phyloP scores from a whole-genome alignment of 2,888 invertebrate genomes.

The Pollenia angustigena region DNA sequence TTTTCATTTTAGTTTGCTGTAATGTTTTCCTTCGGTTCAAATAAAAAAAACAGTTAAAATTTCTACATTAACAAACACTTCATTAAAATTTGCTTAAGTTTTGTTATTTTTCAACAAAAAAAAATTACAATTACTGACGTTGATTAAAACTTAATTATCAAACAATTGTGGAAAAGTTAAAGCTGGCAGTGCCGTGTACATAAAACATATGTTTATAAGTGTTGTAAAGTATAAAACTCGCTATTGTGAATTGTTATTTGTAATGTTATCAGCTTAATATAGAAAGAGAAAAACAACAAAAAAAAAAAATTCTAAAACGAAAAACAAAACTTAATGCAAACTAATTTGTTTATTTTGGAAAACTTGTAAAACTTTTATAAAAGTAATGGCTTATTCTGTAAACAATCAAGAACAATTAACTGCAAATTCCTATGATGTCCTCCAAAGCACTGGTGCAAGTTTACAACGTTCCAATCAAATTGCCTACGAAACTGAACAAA shows the following conservation, averaged over 20 bases:
- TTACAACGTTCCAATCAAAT: conserved; percentile 89
- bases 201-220: conserved; percentile 34
- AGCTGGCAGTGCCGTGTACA: conserved; percentile 1
- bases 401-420: conserved; percentile 85
- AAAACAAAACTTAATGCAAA: background rate
- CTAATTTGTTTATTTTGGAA: background rate
- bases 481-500: conserved; percentile 91
- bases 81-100: conserved; percentile 1
- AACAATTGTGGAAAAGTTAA: background rate
- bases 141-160: conserved; percentile 55
- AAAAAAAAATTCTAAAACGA: background rate
- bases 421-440: conserved; percentile 78
- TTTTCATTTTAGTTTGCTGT: conserved; percentile 77
- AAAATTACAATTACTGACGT: conserved; percentile 52
- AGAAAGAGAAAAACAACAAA: background rate
- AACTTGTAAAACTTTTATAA: background rate
- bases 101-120: conserved; percentile 19
- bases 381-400: conserved; percentile 60
- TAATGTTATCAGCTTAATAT: background rate
- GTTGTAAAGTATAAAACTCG: background rate
- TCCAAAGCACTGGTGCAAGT: conserved; percentile 86
- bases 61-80: conserved; percentile 19
- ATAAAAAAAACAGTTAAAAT: background rate
- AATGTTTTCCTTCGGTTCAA: background rate
- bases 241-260: conserved; percentile 30